A percentile compares a stretch with the other conserved stretches of the same genome.
These are phyloP conservation scores for Atrichornis clamosus DNA, from an alignment of 2,113 vertebrate species.

Conservation along the genomic window DNA sequence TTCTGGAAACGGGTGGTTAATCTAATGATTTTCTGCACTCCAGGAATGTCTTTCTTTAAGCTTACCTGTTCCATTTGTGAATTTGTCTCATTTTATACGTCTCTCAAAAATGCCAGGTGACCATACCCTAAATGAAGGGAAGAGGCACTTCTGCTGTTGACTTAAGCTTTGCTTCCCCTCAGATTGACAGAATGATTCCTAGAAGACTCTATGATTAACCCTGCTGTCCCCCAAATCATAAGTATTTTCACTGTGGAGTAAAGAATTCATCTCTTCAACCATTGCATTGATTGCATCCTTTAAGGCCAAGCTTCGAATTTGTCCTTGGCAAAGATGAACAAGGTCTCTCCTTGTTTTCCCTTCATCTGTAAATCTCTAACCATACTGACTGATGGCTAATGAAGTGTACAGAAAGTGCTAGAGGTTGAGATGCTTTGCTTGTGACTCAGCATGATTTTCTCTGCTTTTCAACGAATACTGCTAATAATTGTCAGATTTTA, in stretches of 20 bases:
- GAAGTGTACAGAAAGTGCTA: neutral
- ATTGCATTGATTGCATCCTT: neutral
- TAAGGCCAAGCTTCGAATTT: neutral
- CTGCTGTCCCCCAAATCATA: neutral
- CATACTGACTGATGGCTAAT: constrained; percentile 8
- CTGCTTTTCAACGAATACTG: constrained; percentile 4
- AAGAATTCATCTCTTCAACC: neutral
- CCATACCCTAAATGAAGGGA: neutral
- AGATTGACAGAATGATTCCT: neutral
- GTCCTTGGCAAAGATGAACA: neutral
- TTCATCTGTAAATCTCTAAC: constrained; percentile 17
- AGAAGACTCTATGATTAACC: neutral
- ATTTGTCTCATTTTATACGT: neutral
- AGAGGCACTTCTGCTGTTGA: neutral
- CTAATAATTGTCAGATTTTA: constrained; percentile 34
- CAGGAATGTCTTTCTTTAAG: neutral
- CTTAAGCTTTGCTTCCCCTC: neutral
- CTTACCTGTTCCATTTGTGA: neutral
- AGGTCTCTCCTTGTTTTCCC: neutral
- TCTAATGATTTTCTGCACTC: neutral
- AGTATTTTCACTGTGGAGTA: neutral
- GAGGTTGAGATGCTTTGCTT: constrained; percentile 14
- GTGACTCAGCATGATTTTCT: constrained; percentile 18
- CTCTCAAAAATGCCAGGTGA: neutral
- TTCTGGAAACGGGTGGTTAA: neutral